phyloP scores from a whole-genome alignment of 2,113 vertebrate species.

The Aegithalos caudatus region DNA sequence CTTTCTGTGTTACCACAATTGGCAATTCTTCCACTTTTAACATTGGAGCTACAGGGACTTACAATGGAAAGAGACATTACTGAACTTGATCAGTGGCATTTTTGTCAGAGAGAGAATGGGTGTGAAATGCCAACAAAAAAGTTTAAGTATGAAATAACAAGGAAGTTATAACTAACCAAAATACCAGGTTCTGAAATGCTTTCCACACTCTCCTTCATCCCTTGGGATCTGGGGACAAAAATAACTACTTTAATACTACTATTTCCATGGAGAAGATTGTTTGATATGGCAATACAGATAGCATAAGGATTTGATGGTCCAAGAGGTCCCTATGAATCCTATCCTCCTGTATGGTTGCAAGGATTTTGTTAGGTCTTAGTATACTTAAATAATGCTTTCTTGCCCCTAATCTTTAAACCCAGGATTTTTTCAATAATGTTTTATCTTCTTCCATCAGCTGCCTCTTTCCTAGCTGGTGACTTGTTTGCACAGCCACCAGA shows the following conservation, averaged over 20 bases:
- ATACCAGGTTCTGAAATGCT: background rate
- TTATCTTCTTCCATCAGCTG: conserved; percentile 8
- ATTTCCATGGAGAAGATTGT: background rate
- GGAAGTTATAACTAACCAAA: background rate
- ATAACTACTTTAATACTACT: background rate
- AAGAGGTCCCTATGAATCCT: background rate
- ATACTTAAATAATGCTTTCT: conserved; percentile 17
- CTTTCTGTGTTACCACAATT: background rate
- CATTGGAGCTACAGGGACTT: background rate
- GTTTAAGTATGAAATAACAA: background rate
- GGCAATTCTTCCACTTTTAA: background rate
- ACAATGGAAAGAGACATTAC: background rate
- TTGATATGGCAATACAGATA: background rate
- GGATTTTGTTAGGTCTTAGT: background rate
- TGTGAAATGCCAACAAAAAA: background rate
- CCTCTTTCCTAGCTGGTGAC: background rate
- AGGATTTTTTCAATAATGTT: conserved; percentile 8
- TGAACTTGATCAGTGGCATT: background rate
- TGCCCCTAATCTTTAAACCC: conserved; percentile 38
- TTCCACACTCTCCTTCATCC: background rate
- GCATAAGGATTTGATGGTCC: background rate
- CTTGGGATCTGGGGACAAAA: background rate
- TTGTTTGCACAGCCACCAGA: background rate
- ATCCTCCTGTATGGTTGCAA: background rate
- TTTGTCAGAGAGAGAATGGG: background rate